These are phyloP conservation scores for Hetaerina titia DNA, from an alignment of 2,888 invertebrate species.

Conservation along the genomic window DNA sequence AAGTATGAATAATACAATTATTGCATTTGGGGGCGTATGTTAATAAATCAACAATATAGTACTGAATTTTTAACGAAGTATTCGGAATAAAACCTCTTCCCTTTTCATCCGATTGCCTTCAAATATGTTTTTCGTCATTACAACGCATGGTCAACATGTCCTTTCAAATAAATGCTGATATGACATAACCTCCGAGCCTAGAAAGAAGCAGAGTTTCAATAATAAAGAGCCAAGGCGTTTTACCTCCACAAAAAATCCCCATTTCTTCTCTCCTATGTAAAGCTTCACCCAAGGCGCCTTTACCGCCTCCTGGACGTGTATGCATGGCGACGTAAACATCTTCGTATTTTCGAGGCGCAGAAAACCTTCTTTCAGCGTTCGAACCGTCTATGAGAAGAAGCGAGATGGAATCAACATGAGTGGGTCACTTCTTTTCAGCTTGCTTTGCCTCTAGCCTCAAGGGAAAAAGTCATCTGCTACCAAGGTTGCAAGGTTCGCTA, in stretches of 20 bases:
- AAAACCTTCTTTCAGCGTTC: background rate
- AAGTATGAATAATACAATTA: no score
- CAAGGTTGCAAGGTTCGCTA: background rate
- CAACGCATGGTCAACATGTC: background rate
- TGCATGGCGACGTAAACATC: background rate
- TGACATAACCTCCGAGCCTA: background rate
- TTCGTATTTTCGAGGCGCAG: conserved; percentile 3
- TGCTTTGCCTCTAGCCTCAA: background rate
- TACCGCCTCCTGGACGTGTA: background rate
- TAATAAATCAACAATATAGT: no score
- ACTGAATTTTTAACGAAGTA: no score
- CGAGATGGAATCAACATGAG: background rate
- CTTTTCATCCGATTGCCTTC: background rate
- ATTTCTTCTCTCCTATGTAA: background rate
- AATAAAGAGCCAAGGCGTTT: background rate
- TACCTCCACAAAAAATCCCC: background rate
- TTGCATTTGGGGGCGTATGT: no score
- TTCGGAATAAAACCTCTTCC: no score
- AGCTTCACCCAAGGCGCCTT: background rate
- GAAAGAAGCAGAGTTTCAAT: background rate
- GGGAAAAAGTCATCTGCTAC: background rate
- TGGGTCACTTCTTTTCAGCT: background rate
- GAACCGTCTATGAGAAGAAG: background rate
- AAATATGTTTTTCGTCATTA: background rate
- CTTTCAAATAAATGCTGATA: background rate